Conservation (phyloP, 1,140 invertebrate genomes). For the Rhynchophorus ferrugineus region DNA sequence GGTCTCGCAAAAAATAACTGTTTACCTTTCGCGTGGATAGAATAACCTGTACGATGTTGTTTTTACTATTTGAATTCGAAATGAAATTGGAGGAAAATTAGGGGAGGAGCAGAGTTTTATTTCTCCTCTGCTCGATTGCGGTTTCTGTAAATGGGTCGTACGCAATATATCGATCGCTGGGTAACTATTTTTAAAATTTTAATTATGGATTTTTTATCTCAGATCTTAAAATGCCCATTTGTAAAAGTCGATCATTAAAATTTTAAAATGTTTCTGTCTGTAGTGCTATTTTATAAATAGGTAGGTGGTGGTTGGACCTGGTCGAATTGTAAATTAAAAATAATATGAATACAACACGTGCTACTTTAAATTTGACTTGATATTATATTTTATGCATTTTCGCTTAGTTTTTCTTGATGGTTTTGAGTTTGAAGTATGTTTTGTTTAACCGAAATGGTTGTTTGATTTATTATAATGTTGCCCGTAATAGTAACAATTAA, state of each 20-base stretch:
- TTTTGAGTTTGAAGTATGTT: no score
- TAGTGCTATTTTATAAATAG: conserved; percentile 8
- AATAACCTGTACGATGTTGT: conserved; percentile 21
- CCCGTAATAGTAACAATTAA: no score
- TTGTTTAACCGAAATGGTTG: no score
- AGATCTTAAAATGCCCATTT: conserved; percentile 13
- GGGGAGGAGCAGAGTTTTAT: neutral
- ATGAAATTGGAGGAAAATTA: no score
- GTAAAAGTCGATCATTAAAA: conserved; percentile 15
- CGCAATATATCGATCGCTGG: conserved; percentile 12
- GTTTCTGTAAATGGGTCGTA: neutral
- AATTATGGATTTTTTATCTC: conserved; percentile 10
- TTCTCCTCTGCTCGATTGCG: neutral
- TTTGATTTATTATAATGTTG: no score
- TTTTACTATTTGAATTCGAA: conserved; percentile 20
- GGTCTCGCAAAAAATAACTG: conserved; percentile 16
- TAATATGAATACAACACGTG: no score
- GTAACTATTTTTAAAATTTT: conserved; percentile 18
- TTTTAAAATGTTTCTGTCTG: conserved; percentile 8
- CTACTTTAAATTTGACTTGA: no score
- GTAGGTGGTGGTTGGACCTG: neutral
- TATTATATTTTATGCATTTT: no score
- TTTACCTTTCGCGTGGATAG: conserved; percentile 19
- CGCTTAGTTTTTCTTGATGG: no score
- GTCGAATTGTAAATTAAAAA: neutral